Percentiles rank a stretch among this genome's conserved stretches.
phyloP scores from a whole-genome alignment of 2,113 vertebrate genomes.

The Gasterosteus nipponicus region DNA sequence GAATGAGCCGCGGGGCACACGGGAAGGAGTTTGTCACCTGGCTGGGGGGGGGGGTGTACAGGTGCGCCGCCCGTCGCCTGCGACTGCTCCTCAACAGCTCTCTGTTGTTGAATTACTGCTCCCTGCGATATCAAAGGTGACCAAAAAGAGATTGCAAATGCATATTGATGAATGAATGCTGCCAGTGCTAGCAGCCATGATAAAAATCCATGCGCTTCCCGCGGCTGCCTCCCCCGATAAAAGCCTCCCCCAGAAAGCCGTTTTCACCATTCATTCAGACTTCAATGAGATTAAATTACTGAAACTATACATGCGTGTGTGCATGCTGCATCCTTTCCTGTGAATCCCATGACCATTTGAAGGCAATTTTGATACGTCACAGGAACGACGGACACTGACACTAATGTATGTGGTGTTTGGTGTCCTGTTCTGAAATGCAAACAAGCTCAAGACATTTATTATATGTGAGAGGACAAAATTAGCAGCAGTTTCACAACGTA shows the following conservation, averaged over 20 bases:
- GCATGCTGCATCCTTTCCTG: neutral
- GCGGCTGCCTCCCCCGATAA: neutral
- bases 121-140: neutral
- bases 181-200: neutral
- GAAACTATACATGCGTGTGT: neutral
- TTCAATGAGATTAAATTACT: neutral
- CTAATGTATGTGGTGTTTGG: neutral
- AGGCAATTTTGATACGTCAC: neutral
- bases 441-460: conserved; percentile 10
- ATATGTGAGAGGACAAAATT: neutral
- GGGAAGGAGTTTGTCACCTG: neutral
- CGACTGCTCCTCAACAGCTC: neutral
- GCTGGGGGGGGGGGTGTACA: neutral
- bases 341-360: neutral
- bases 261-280: neutral
- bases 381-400: neutral
- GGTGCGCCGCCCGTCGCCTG: neutral
- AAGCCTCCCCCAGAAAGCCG: neutral
- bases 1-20: neutral
- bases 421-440: neutral
- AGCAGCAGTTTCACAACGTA: neutral
- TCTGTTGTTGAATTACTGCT: neutral
- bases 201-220: neutral
- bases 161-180: neutral
- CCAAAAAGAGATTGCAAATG: neutral